Evolutionary conservation across 2,888 invertebrate genomes (phyloP), one percentile per base, ranked within the genome.

Genomic region (Tryphoninae sp.): DNA sequence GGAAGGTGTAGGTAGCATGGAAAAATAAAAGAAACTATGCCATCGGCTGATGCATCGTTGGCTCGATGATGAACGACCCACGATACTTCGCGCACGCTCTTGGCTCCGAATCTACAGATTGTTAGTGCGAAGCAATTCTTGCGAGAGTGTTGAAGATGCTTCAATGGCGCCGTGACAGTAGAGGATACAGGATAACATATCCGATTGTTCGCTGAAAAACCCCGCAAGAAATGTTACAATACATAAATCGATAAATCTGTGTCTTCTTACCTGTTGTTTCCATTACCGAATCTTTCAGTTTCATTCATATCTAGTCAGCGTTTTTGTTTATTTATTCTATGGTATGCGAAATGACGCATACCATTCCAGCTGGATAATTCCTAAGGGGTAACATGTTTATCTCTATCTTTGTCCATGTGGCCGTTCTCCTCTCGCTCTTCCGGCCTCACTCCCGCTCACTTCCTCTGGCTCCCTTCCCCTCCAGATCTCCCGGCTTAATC

Each of bases 61-160:
- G 72, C 78, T 84, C 45, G 58, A 75, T 90, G 90, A 90, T 89
- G 89, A 87, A 90, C 87, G 90, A 89, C 86, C 87, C 83, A 45
- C 11, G 45, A 9, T 11, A 3, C 7, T 9, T 13, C 45, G 13
- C 2, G 13, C 9, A 45, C 45, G 11, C 45, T 45, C 13, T 45
- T 45, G 45, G 45, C 13, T 13, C 13, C 11, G 45, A 45, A 13
- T 9, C 11, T 13, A 45, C 9, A 45, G 2, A 45, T 45, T 45
- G 2, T 45, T 45, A 45, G 9, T 13, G 9, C 45, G 45, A 45
- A 45, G 13, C 45, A 13, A 33, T 33, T 6, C 6, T 33, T 33
- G 7, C 33, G 33, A 33, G 7, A 33, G 33, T 33, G 33, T 6
- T 33, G 33, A 33, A 6, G 33, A 33, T 33, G 33, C 3, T 33